A percentile compares a stretch with the other conserved stretches of the same genome.
Conservation (phyloP, 2,888 invertebrate genomes). For the Drosophila bunnanda region DNA sequence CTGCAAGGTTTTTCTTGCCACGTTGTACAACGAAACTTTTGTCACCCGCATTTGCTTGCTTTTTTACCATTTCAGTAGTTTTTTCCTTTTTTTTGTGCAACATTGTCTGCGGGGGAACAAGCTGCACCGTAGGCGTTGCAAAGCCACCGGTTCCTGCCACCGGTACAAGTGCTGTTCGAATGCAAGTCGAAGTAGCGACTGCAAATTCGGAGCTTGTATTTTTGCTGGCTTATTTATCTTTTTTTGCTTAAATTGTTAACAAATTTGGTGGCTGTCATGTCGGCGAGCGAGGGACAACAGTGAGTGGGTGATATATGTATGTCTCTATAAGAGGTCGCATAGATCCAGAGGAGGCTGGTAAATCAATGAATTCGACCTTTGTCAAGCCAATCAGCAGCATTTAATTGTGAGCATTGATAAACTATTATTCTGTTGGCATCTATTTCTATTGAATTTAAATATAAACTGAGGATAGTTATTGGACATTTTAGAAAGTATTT, state of each 20-base stretch:
- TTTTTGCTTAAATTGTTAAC: constrained; percentile 59
- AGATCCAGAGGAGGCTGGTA: neutral
- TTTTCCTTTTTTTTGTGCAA: constrained; percentile 4
- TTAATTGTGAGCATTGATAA: neutral
- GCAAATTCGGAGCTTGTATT: constrained; percentile 45
- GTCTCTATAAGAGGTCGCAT: constrained; percentile 45
- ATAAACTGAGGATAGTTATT: no score
- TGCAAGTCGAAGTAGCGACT: constrained; percentile 34
- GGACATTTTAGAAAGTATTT: no score
- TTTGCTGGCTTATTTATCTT: constrained; percentile 25
- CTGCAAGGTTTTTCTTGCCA: constrained; percentile 33
- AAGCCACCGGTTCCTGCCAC: constrained; percentile 45
- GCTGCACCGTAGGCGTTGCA: constrained; percentile 45
- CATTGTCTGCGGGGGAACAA: constrained; percentile 30
- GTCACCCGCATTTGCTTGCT: constrained; percentile 52
- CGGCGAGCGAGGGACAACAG: constrained; percentile 19
- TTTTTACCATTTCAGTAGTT: constrained; percentile 12
- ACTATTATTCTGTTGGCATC: neutral
- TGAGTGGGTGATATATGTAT: constrained; percentile 51
- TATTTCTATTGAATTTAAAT: neutral
- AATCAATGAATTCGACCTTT: constrained; percentile 8
- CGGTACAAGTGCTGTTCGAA: constrained; percentile 31
- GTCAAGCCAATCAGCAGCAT: constrained; percentile 1
- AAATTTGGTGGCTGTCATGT: constrained; percentile 54
- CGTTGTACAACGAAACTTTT: constrained; percentile 56